Evolutionary conservation across 2,888 invertebrate species (phyloP).

Genomic region (Ormyrus pomaceus): DNA sequence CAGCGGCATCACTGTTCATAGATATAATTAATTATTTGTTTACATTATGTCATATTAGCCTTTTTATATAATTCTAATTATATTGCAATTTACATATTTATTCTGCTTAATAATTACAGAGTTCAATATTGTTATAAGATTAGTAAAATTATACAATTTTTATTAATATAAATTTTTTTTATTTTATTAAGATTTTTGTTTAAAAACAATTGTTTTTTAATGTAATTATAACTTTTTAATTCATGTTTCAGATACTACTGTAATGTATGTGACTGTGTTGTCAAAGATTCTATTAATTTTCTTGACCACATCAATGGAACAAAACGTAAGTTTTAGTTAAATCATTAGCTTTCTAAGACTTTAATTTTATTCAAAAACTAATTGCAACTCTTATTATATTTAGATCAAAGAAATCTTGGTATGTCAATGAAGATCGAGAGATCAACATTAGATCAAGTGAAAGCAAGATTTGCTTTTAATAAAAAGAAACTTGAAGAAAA

Average conservation of each 20-base stretch:
- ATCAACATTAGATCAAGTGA: slow-evolving; percentile 95
- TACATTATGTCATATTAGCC: no score
- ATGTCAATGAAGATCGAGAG: slow-evolving; percentile 99
- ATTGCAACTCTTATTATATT: neutral
- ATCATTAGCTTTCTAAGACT: neutral
- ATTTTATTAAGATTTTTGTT: no score
- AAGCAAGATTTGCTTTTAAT: slow-evolving; percentile 93
- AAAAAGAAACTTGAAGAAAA: slow-evolving; percentile 97
- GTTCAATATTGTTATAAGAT: no score
- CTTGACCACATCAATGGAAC: slow-evolving; percentile 99
- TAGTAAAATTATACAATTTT: no score
- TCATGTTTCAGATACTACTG: slow-evolving; percentile 87
- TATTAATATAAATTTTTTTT: no score
- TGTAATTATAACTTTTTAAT: no score
- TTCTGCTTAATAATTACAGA: no score
- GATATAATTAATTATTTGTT: no score
- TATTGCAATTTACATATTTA: neutral
- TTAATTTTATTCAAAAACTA: neutral
- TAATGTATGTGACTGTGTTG: slow-evolving; percentile 99
- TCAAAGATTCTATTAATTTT: slow-evolving; percentile 99
- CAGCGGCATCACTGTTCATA: no score
- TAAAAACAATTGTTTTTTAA: no score
- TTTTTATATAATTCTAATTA: slow-evolving; percentile 25
- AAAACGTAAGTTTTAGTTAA: slow-evolving; percentile 82
- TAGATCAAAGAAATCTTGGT: slow-evolving; percentile 96